Evolutionary conservation across 2,113 vertebrate genomes (phyloP).

Genomic region (Hypomesus transpacificus): DNA sequence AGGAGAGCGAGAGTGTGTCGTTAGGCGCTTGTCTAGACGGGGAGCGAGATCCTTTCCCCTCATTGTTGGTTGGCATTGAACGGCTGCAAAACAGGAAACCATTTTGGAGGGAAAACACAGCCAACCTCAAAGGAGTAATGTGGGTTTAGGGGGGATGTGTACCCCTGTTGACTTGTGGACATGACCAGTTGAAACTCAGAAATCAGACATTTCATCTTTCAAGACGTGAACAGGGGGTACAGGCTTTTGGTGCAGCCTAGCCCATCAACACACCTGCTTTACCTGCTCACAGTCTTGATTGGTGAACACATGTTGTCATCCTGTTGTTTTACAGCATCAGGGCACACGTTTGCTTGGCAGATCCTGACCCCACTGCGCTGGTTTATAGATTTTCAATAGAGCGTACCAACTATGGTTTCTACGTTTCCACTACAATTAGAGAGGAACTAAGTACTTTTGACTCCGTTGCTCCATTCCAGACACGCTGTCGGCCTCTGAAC

Average conservation of each 20-base stretch:
- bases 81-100: constrained; percentile 65
- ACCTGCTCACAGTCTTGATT: too few relatives aligned
- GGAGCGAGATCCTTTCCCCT: constrained; percentile 61
- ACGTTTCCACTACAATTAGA: too few relatives aligned
- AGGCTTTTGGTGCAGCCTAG: not conserved
- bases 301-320: too few relatives aligned
- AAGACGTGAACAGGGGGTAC: not conserved
- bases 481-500: not conserved
- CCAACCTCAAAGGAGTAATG: not conserved
- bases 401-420: too few relatives aligned
- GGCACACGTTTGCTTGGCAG: too few relatives aligned
- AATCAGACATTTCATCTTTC: not conserved
- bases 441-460: not conserved
- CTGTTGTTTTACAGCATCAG: too few relatives aligned
- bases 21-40: constrained; percentile 63
- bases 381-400: too few relatives aligned
- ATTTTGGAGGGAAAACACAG: constrained; percentile 42
- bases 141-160: not conserved
- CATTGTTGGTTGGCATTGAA: constrained; percentile 63
- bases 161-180: not conserved
- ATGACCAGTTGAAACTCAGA: not conserved
- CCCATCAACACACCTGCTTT: not conserved
- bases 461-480: not conserved
- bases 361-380: too few relatives aligned
- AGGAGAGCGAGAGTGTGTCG: constrained; percentile 22